Evolutionary conservation across 2,113 vertebrate genomes (phyloP), one percentile per base, ranked within the genome.

Genomic region (Myodes glareolus): DNA sequence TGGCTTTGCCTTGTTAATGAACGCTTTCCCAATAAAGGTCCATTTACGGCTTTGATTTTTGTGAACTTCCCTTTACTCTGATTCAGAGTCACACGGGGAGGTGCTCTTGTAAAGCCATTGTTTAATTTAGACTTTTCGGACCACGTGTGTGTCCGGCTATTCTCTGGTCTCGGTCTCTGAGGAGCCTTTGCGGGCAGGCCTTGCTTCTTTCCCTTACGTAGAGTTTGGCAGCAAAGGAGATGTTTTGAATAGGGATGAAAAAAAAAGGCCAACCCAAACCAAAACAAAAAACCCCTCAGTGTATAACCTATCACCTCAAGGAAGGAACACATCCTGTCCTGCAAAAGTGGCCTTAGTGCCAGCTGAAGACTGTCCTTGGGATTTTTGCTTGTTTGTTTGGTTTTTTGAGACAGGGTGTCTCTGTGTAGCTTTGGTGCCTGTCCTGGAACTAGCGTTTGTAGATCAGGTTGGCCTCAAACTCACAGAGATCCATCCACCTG

Each of bases 201-300:
- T 97, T 68, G 89, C 94, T 98, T 97, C 95, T 98, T 97, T 72
- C 73, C 70, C 97, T 98, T 96, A 97, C 97, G 91, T 98, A 97
- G 96, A 95, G 96, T 91, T 97, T 98, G 98, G 97, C 97, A 98
- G 91, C 80, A 97, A 98, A 98, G 61, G 96, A 97, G 96, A 93
- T 91, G 96, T 97, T 98, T 98, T 98, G 96, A 97, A 61, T 27
- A 85, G 87, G 75, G 91, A 96, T 95, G 76, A 96, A 98, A 98
- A 97, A 94, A 97, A 97, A 97, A 82, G 72, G 95, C 97, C 45
- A 58, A 58, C 21, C 19, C 58, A 58, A 58, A 58, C 0, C 58
- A 98, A 97, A 94, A 97, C 96, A 97, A 80, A 52, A 47, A 70
- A 50, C 94, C 39, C 94, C 39, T 92, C 92, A 97, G 95, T 94